These are phyloP conservation scores for Paedocypris micromegethes DNA, from an alignment of 2,797 vertebrate species.

Conservation along the genomic window DNA sequence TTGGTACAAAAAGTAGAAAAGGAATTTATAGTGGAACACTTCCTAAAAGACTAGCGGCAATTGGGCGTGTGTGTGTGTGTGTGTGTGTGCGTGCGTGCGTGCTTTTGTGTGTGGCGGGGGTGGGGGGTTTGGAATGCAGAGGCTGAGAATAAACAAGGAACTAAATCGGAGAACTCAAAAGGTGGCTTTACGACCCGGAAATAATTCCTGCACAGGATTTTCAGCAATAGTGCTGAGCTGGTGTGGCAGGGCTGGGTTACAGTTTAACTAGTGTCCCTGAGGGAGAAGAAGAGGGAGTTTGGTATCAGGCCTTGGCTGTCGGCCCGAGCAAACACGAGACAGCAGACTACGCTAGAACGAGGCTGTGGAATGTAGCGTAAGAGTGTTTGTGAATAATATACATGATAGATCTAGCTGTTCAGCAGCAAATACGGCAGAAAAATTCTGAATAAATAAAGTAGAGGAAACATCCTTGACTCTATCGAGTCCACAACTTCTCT, in stretches of 20 bases:
- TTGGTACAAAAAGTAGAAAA: too few species aligned
- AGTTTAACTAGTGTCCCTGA: constrained; percentile 59
- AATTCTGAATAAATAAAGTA: too few species aligned
- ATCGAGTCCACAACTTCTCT: too few species aligned
- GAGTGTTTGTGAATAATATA: neutral
- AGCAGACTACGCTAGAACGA: constrained; percentile 32
- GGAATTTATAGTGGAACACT: too few species aligned
- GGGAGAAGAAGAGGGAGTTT: constrained; percentile 35
- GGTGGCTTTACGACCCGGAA: constrained; percentile 67
- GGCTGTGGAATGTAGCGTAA: constrained; percentile 37
- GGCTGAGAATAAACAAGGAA: constrained; percentile 27
- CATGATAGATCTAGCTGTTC: too few species aligned
- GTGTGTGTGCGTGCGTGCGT: too few species aligned
- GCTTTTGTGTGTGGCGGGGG: neutral
- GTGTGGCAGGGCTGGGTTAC: constrained; percentile 61
- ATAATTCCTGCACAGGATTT: constrained; percentile 66
- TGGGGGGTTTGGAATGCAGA: constrained; percentile 10
- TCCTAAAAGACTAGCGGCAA: too few species aligned
- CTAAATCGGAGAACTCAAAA: constrained; percentile 28
- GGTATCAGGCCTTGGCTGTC: constrained; percentile 34
- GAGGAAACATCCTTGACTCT: too few species aligned
- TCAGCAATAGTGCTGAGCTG: constrained; percentile 65
- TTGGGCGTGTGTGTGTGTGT: too few species aligned
- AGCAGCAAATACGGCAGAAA: too few species aligned
- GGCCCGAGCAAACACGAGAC: constrained; percentile 48